phyloP scores from a whole-genome alignment of 2,888 invertebrate genomes.

The Helobdella robusta region DNA sequence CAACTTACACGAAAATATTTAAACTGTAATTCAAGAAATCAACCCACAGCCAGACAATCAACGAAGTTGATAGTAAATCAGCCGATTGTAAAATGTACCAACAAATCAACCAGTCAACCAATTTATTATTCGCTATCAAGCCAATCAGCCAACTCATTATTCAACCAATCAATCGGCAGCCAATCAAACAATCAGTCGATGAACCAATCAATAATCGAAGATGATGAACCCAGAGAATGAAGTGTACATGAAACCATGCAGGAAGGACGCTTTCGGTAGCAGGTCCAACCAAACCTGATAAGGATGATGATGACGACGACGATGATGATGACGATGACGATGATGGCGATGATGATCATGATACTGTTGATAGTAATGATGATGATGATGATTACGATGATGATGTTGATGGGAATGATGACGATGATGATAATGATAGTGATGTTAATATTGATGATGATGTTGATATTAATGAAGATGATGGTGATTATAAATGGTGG shows the following conservation, averaged over 20 bases:
- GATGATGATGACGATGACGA: conserved; percentile 26
- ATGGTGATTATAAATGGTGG: conserved; percentile 7
- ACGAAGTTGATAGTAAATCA: too few species aligned
- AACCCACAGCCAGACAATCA: too few species aligned
- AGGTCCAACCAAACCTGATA: conserved; percentile 34
- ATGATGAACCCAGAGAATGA: conserved; percentile 46
- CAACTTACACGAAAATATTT: too few species aligned
- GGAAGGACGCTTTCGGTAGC: conserved; percentile 42
- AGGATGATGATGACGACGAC: conserved; percentile 23
- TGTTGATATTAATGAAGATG: background rate
- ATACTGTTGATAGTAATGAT: background rate
- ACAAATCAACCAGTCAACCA: too few species aligned
- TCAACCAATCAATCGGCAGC: too few species aligned
- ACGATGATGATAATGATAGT: background rate
- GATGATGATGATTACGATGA: background rate
- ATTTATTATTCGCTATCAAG: too few species aligned
- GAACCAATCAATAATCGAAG: conserved; percentile 35
- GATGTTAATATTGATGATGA: background rate
- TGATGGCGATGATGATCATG: conserved; percentile 21
- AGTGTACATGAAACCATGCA: conserved; percentile 49
- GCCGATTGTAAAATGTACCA: too few species aligned
- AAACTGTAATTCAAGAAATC: too few species aligned
- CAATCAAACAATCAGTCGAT: too few species aligned
- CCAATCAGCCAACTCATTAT: too few species aligned
- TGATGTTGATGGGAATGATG: background rate